A percentile compares a stretch with the other conserved stretches of the same genome.
Evolutionary conservation across 2,113 vertebrate species (phyloP).

Genomic region (Chlorodrepanis virens): DNA sequence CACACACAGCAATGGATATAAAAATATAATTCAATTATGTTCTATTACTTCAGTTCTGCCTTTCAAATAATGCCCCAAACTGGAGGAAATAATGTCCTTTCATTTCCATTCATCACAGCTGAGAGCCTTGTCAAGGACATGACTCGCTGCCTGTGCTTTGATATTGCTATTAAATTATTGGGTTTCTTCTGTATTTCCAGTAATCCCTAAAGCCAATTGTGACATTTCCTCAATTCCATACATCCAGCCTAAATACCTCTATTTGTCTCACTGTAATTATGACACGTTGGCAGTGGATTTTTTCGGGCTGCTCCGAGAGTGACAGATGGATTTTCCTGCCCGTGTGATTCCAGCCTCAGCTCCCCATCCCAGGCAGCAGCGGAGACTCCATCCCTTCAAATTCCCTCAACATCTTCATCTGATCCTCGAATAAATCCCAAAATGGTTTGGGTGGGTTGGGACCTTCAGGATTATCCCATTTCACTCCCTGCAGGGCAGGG

Average conservation of each 20-base stretch:
- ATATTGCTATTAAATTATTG: slow-evolving; percentile 7
- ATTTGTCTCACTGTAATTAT: neutral
- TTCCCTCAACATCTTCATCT: neutral
- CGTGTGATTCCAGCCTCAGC: accelerated
- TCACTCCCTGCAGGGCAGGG: neutral
- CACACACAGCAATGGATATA: neutral
- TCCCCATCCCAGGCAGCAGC: neutral
- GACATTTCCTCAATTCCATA: neutral
- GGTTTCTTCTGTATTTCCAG: neutral
- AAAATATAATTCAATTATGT: neutral
- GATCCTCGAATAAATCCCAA: neutral
- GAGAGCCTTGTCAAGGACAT: neutral
- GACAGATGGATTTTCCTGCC: neutral
- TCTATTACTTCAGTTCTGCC: neutral
- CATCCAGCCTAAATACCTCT: neutral
- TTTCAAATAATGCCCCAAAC: neutral
- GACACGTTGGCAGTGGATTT: neutral
- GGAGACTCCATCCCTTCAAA: neutral
- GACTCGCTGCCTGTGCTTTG: neutral
- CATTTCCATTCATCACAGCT: neutral
- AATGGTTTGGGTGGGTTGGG: neutral
- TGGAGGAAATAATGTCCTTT: neutral
- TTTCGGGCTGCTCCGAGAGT: neutral
- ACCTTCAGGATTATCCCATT: neutral
- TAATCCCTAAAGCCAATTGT: slow-evolving; percentile 28